phyloP scores from a whole-genome alignment of 2,113 vertebrate species.

The Etheostoma cragini region DNA sequence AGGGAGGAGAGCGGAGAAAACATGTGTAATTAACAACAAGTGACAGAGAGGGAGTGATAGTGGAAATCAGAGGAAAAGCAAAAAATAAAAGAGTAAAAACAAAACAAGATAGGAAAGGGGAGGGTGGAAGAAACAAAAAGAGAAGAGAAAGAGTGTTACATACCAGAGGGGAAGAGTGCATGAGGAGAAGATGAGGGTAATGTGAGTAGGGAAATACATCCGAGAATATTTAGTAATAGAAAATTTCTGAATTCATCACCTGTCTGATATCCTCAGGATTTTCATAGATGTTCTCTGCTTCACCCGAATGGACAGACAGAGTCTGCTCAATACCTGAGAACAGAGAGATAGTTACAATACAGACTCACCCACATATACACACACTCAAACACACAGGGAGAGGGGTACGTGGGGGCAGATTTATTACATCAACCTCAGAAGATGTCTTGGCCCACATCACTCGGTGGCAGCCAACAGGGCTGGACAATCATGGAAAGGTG shows the following conservation, averaged over 20 bases:
- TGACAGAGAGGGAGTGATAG: constrained; percentile 48
- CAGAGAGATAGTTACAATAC: constrained; percentile 41
- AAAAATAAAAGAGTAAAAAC: constrained; percentile 34
- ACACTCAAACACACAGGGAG: constrained; percentile 20
- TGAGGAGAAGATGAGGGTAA: not conserved
- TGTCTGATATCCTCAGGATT: constrained; percentile 84
- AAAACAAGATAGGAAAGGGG: constrained; percentile 6
- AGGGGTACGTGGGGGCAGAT: constrained; percentile 45
- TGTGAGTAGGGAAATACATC: constrained; percentile 31
- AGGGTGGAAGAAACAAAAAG: constrained; percentile 1
- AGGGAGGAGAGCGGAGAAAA: constrained; percentile 52
- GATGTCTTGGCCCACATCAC: constrained; percentile 72
- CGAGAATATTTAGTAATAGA: constrained; percentile 30
- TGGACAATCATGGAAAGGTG: constrained; percentile 68
- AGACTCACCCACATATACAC: constrained; percentile 2
- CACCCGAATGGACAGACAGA: constrained; percentile 76
- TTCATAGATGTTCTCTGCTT: constrained; percentile 85
- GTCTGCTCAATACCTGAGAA: constrained; percentile 79
- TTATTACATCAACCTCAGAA: constrained; percentile 75
- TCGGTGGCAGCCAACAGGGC: constrained; percentile 69
- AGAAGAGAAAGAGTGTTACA: not conserved
- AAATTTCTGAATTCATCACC: constrained; percentile 73
- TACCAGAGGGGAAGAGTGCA: not conserved
- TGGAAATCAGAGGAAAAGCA: constrained; percentile 24
- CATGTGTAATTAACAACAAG: constrained; percentile 73